Percentiles rank a stretch among this genome's conserved stretches.
Conservation (phyloP, 1,140 invertebrate species). For the Caenorhabditis remanei region DNA sequence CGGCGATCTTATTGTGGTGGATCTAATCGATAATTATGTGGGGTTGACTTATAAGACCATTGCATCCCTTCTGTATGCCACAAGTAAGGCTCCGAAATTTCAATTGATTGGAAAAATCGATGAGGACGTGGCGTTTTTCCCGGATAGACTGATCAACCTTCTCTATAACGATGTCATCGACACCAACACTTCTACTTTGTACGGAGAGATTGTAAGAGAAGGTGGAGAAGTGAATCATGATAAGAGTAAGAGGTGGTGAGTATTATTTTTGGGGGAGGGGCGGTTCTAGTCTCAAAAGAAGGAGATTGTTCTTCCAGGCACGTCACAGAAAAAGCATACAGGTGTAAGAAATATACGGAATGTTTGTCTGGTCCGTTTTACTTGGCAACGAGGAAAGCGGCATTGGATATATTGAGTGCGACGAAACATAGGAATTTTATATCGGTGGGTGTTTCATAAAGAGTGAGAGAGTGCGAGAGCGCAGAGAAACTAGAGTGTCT, state of each 20-base stretch:
- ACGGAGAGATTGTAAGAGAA: neutral
- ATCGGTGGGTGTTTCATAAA: neutral
- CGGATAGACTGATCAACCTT: neutral
- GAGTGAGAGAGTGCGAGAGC: no score
- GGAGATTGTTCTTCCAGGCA: neutral
- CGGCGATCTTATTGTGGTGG: neutral
- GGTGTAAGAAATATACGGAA: neutral
- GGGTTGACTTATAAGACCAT: neutral
- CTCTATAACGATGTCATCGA: neutral
- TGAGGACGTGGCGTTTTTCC: conserved; percentile 32
- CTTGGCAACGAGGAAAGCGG: neutral
- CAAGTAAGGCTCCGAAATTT: neutral
- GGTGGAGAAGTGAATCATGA: neutral
- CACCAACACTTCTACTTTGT: neutral
- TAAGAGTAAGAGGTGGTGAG: neutral
- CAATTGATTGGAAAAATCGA: conserved; percentile 28
- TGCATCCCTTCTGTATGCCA: neutral
- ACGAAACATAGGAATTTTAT: neutral
- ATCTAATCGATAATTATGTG: neutral
- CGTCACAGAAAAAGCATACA: neutral
- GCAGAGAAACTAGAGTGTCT: neutral
- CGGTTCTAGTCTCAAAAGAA: no score
- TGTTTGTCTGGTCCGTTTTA: neutral
- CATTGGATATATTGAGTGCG: neutral
- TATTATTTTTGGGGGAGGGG: no score